phyloP scores from a whole-genome alignment of 92 coral and sea anemone species.

The Porites cylindrica region DNA sequence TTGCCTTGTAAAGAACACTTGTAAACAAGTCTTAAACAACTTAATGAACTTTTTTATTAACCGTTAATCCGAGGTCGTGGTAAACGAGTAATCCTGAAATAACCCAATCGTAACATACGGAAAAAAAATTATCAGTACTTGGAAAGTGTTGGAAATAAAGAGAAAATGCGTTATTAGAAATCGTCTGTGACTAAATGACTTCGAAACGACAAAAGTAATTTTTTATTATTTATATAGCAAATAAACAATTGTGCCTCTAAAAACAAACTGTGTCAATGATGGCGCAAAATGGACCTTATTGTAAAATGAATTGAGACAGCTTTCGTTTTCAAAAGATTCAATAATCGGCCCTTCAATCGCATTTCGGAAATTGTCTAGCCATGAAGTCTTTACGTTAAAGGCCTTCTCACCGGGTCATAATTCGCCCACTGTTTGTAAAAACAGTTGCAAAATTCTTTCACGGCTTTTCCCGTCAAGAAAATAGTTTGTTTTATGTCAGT shows the following conservation, averaged over 20 bases:
- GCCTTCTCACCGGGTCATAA: not conserved
- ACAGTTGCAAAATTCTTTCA: slow-evolving; percentile 12
- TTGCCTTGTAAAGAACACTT: not conserved
- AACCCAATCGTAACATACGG: not conserved
- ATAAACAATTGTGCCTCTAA: not conserved
- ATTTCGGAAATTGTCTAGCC: slow-evolving; percentile 15
- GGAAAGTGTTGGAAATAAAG: not conserved
- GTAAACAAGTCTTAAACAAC: not conserved
- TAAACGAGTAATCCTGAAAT: not conserved
- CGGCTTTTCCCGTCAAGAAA: not conserved
- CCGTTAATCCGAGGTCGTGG: not conserved
- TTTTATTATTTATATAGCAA: not conserved
- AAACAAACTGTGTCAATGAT: not conserved
- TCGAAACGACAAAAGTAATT: not conserved
- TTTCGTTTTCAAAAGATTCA: slow-evolving; percentile 6
- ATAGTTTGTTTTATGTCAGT: not conserved
- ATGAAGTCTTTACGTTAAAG: not conserved
- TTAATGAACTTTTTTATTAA: too few species aligned
- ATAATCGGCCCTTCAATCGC: not conserved
- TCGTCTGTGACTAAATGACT: not conserved
- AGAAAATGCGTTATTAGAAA: not conserved
- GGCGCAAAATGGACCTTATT: not conserved
- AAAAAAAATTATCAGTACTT: not conserved
- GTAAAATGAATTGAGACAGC: not conserved
- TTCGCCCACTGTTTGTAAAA: slow-evolving; percentile 6